A percentile compares a stretch with the other conserved stretches of the same genome.
Conservation (phyloP, 2,888 invertebrate species). For the Agrotis ipsilon region DNA sequence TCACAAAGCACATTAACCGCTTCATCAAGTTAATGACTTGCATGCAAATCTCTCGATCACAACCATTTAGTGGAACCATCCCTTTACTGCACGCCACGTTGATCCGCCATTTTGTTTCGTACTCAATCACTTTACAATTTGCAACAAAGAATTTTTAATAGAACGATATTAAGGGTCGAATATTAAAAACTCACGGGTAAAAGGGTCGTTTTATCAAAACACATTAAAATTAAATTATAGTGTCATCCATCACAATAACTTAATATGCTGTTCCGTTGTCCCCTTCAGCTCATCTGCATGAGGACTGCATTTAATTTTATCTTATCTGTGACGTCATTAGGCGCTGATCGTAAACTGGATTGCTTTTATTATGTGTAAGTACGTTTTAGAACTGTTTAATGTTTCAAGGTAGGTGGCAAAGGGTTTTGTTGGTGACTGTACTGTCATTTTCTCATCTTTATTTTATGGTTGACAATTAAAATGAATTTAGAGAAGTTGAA, state of each 20-base stretch:
- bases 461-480: too few relatives aligned
- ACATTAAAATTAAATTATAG: conserved; percentile 89
- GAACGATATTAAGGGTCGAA: conserved; percentile 70
- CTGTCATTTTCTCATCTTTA: background rate
- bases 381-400: conserved; percentile 18
- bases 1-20: conserved; percentile 47
- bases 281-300: conserved; percentile 76
- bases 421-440: conserved; percentile 4
- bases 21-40: conserved; percentile 53
- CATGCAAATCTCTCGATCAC: conserved; percentile 66
- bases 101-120: conserved; percentile 57
- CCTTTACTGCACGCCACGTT: conserved; percentile 62
- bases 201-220: conserved; percentile 86
- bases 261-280: conserved; percentile 79
- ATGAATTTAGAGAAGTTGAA: background rate
- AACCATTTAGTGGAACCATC: conserved; percentile 64
- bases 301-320: conserved; percentile 84
- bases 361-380: conserved; percentile 67
- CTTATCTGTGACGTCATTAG: conserved; percentile 85
- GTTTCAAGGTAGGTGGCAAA: background rate
- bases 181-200: conserved; percentile 71
- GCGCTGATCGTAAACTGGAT: conserved; percentile 63
- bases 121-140: conserved; percentile 73
- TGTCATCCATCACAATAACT: conserved; percentile 88
- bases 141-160: conserved; percentile 67